These are phyloP conservation scores for Ditylenchus weischeri DNA, from an alignment of 2,888 invertebrate genomes.

Conservation along the genomic window DNA sequence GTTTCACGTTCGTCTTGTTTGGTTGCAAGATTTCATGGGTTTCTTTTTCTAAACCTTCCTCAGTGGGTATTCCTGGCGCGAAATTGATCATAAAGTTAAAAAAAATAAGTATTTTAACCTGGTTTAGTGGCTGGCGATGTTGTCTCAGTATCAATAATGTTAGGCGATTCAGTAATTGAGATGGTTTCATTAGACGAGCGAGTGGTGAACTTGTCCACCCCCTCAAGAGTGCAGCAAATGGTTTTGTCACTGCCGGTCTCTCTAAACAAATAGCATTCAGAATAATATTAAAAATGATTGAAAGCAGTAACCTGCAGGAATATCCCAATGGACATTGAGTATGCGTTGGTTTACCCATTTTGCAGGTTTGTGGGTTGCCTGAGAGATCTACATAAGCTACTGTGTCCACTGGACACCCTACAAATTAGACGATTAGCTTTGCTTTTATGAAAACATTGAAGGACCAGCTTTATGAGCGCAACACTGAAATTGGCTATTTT, in stretches of 20 bases:
- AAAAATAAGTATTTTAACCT: too few species aligned
- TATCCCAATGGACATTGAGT: slow-evolving; percentile 48
- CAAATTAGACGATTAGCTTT: not conserved
- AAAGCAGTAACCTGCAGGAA: slow-evolving; percentile 30
- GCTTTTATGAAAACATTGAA: slow-evolving; percentile 12
- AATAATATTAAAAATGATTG: too few species aligned
- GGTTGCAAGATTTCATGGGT: slow-evolving; percentile 38
- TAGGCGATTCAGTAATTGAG: not conserved
- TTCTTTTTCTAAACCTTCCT: slow-evolving; percentile 35
- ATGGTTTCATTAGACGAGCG: not conserved
- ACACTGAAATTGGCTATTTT: slow-evolving; percentile 51
- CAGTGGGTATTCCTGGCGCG: not conserved
- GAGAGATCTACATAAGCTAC: slow-evolving; percentile 49
- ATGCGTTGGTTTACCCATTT: slow-evolving; percentile 13
- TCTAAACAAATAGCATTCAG: too few species aligned
- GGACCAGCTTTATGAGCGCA: slow-evolving; percentile 46
- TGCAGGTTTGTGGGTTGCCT: slow-evolving; percentile 46
- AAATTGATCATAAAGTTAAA: too few species aligned
- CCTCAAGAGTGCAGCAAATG: slow-evolving; percentile 44
- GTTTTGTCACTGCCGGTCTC: slow-evolving; percentile 25
- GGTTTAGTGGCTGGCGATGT: too few species aligned
- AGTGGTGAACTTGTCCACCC: slow-evolving; percentile 14
- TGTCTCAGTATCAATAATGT: not conserved
- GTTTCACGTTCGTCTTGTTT: not conserved
- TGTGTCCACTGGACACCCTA: slow-evolving; percentile 46